Evolutionary conservation across 2,888 invertebrate species (phyloP), one percentile per base, ranked within the genome.

Genomic region (Zelleria hepariella): DNA sequence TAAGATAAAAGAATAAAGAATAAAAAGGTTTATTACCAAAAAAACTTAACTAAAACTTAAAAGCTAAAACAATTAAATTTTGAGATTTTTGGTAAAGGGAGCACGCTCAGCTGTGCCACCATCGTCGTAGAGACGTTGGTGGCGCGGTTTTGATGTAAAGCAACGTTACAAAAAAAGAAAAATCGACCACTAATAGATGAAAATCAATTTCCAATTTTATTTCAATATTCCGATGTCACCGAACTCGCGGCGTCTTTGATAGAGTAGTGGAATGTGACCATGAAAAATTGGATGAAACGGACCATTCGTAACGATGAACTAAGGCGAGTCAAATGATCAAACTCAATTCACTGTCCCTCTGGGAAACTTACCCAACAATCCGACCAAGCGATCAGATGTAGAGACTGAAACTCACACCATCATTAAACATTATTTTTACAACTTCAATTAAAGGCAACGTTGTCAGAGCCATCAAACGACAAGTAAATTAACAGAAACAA

Each of bases 401-500:
- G 15, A 42, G 32, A 42, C 32, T 15, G 15, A 15, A 2, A 15
- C 15, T 42, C 2, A 42, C 2, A 42, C 2, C 15, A 15, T 4
- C 32, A 42, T 42, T 42, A 10, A 42, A 42, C 32, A 42, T 42
- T n/a, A n/a, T n/a, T n/a, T n/a, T n/a, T n/a, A n/a, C n/a, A n/a
- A n/a, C n/a, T n/a, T 42, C 15, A 42, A 42, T 42, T 15, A 42
- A 42, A 42, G 10, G 49, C 18, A 6, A 49, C 20, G 75, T 75
- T 42, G 32, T 4, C 32, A 42, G 32, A 4, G 15, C 32, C 32
- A 42, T 42, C 32, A 42, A 79, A 76, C 75, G 71, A 73, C 74
- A 70, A 68, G 74, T 82, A 81, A 84, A 86, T 86, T 86, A 81
- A 83, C 78, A 78, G 78, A 81, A 76, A 82, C 84, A 82, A 85